Conservation (phyloP, 2,888 invertebrate species). For the Bellardia bayeri region DNA sequence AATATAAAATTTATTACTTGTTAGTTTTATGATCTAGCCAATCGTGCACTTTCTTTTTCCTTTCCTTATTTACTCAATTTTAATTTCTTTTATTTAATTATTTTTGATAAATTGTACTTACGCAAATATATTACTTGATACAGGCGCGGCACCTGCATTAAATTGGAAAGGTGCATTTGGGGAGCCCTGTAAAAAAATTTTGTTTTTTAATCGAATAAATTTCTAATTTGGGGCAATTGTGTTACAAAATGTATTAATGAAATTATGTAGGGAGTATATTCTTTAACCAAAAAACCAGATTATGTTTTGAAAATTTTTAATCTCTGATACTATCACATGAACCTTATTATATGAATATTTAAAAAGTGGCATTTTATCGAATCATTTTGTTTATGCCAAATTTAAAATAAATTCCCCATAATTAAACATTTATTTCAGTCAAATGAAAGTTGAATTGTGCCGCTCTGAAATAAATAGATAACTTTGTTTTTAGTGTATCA, state of each 20-base stretch:
- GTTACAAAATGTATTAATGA: conserved; percentile 20
- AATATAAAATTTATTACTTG: background rate
- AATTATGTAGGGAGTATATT: background rate
- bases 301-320: background rate
- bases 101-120: conserved; percentile 79
- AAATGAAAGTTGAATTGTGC: no score
- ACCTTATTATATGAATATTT: background rate
- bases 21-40: conserved; percentile 56
- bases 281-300: conserved; percentile 19
- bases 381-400: no score
- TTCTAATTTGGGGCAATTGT: conserved; percentile 32
- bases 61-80: conserved; percentile 58
- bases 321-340: background rate
- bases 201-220: conserved; percentile 39
- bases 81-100: conserved; percentile 13
- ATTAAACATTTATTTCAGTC: no score
- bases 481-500: no score
- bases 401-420: no score
- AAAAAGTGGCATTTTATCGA: no score
- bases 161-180: conserved; percentile 84
- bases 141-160: conserved; percentile 81
- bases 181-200: conserved; percentile 81
- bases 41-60: conserved; percentile 62
- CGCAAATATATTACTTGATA: conserved; percentile 83
- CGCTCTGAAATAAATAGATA: no score